Percentiles rank a stretch among this genome's conserved stretches.
These are phyloP conservation scores for Tragulus kanchil DNA, from an alignment of 2,113 vertebrate species.

Conservation along the genomic window DNA sequence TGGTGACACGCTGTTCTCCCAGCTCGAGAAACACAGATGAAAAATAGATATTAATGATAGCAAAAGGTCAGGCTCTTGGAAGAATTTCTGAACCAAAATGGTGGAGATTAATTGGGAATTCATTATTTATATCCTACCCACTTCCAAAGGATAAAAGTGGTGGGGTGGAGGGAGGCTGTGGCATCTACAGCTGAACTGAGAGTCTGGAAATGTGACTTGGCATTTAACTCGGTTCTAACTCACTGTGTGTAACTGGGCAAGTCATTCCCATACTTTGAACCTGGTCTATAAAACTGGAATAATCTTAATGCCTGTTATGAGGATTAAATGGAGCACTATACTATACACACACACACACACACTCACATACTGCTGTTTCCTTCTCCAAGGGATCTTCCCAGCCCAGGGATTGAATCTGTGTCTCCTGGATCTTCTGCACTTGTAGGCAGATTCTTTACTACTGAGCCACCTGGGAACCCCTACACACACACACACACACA, in stretches of 20 bases:
- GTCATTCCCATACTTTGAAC: neutral
- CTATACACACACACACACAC: neutral
- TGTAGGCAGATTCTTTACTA: neutral
- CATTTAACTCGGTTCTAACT: neutral
- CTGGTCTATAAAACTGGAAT: slow-evolving; percentile 2
- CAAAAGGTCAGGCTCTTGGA: slow-evolving; percentile 66
- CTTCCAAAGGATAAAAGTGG: neutral
- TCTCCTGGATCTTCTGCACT: neutral
- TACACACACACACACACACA: no score
- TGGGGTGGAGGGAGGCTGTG: neutral
- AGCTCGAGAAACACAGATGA: slow-evolving; percentile 40
- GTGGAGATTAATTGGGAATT: slow-evolving; percentile 64
- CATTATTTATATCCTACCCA: slow-evolving; percentile 63
- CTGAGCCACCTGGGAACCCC: neutral
- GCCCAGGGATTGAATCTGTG: neutral
- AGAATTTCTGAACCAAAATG: slow-evolving; percentile 50
- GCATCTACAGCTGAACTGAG: neutral
- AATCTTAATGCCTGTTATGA: neutral
- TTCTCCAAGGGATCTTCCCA: neutral
- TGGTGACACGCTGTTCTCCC: slow-evolving; percentile 50
- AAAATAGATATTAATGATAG: slow-evolving; percentile 54
- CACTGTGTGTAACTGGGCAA: neutral
- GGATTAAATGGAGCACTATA: neutral
- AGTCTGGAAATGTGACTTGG: neutral
- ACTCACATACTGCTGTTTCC: neutral